These are phyloP conservation scores for Erethizon dorsatum DNA, from an alignment of 2,797 vertebrate genomes.

Conservation along the genomic window DNA sequence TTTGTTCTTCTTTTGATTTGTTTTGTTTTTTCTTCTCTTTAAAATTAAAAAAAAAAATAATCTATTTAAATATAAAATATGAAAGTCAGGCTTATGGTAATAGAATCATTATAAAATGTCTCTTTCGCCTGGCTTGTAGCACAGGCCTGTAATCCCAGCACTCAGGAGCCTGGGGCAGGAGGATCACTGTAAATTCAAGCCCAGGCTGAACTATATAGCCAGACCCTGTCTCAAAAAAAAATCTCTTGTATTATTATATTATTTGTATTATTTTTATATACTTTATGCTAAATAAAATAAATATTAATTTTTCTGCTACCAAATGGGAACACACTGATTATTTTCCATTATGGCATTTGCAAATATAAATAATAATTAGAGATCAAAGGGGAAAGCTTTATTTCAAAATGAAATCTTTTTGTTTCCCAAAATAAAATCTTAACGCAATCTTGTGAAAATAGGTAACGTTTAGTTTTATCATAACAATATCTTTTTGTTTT, in stretches of 20 bases:
- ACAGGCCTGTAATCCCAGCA: too few relatives aligned
- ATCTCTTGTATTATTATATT: neutral
- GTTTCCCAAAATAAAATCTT: neutral
- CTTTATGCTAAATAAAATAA: neutral
- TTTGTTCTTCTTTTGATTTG: too few relatives aligned
- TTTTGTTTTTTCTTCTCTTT: too few relatives aligned
- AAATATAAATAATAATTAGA: neutral
- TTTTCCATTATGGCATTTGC: neutral
- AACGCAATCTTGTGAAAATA: neutral
- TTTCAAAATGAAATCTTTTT: too few relatives aligned
- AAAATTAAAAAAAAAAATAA: too few relatives aligned
- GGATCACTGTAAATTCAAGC: too few relatives aligned
- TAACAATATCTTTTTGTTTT: neutral
- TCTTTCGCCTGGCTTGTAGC: too few relatives aligned
- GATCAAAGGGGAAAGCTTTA: neutral
- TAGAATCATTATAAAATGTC: neutral
- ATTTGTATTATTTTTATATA: conserved; percentile 25
- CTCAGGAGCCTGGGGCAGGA: too few relatives aligned
- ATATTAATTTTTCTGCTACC: neutral
- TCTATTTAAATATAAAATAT: neutral
- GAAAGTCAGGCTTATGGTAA: conserved; percentile 25
- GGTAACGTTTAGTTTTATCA: neutral
- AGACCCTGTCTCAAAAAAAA: too few relatives aligned
- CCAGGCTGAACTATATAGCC: too few relatives aligned
- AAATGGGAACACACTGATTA: conserved; percentile 2